phyloP scores from a whole-genome alignment of 1,140 invertebrate species.

The Brachionus paranguensis region DNA sequence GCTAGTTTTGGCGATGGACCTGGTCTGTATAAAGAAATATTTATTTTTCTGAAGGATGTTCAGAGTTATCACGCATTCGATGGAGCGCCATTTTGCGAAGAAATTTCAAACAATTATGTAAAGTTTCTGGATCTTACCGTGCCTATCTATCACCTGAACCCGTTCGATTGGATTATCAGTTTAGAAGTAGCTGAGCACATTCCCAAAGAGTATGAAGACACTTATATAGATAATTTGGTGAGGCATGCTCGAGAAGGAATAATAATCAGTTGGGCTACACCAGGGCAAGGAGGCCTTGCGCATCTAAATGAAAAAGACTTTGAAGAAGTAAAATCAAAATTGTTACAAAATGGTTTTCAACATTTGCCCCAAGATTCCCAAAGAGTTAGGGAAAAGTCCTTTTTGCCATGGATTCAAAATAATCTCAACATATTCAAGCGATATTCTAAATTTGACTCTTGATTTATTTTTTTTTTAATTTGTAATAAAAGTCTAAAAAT shows the following conservation, averaged over 20 bases:
- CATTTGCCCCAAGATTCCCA: background rate
- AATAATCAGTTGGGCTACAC: background rate
- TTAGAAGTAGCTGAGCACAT: slow-evolving; percentile 32
- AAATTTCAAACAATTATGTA: background rate
- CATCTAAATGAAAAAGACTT: background rate
- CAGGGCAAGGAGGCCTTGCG: background rate
- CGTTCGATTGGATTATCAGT: slow-evolving; percentile 21
- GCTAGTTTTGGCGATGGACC: slow-evolving; percentile 36
- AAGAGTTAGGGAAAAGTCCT: background rate
- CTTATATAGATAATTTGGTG: background rate
- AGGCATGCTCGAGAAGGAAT: background rate
- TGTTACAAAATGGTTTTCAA: background rate
- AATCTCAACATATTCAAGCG: background rate
- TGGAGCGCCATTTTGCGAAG: slow-evolving; percentile 12
- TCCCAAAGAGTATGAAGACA: background rate
- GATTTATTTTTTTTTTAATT: background rate
- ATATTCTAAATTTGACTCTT: background rate
- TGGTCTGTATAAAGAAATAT: background rate
- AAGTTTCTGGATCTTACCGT: slow-evolving; percentile 14
- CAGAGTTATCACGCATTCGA: slow-evolving; percentile 14
- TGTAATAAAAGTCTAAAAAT: background rate
- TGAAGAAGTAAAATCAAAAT: background rate
- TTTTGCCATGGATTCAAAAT: slow-evolving; percentile 20
- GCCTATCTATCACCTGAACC: slow-evolving; percentile 6
- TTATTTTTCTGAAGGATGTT: background rate